Evolutionary conservation across 1,140 invertebrate species (phyloP).

Genomic region (Hylaeus volcanicus): DNA sequence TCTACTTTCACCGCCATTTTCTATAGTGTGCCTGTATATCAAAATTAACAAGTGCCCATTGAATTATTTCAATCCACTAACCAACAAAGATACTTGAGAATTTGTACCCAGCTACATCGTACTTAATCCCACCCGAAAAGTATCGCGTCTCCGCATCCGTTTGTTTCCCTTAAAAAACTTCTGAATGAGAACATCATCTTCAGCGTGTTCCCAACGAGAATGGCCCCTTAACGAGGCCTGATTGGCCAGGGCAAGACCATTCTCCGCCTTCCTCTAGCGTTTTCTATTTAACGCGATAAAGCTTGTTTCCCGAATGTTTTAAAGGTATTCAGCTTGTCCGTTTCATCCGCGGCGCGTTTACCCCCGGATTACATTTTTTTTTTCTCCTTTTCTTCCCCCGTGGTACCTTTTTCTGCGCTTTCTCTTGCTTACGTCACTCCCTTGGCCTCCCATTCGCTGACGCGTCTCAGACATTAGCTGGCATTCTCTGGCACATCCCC

Average conservation of each 20-base stretch:
- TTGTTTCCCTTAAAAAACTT: too few species aligned
- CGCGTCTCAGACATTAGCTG: slow-evolving; percentile 62
- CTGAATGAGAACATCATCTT: too few species aligned
- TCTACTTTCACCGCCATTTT: too few species aligned
- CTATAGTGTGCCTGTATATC: too few species aligned
- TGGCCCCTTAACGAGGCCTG: slow-evolving; percentile 22
- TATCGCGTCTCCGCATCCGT: too few species aligned
- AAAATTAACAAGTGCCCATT: too few species aligned
- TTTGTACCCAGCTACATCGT: too few species aligned
- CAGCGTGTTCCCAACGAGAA: too few species aligned
- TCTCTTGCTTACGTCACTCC: slow-evolving; percentile 28
- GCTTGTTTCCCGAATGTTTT: slow-evolving; percentile 32
- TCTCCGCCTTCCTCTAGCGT: not conserved
- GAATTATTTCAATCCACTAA: too few species aligned
- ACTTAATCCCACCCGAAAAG: too few species aligned
- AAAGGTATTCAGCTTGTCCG: slow-evolving; percentile 26
- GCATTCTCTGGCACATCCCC: slow-evolving; percentile 50
- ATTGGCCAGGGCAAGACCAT: not conserved
- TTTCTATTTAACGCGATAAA: slow-evolving; percentile 21
- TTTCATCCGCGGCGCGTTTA: slow-evolving; percentile 27
- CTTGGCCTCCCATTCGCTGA: slow-evolving; percentile 49
- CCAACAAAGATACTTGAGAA: too few species aligned
- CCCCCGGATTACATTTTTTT: not conserved
- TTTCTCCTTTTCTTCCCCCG: not conserved
- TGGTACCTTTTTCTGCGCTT: slow-evolving; percentile 40